phyloP scores from a whole-genome alignment of 92 coral and sea anemone species.

The Phymanthus crucifer region DNA sequence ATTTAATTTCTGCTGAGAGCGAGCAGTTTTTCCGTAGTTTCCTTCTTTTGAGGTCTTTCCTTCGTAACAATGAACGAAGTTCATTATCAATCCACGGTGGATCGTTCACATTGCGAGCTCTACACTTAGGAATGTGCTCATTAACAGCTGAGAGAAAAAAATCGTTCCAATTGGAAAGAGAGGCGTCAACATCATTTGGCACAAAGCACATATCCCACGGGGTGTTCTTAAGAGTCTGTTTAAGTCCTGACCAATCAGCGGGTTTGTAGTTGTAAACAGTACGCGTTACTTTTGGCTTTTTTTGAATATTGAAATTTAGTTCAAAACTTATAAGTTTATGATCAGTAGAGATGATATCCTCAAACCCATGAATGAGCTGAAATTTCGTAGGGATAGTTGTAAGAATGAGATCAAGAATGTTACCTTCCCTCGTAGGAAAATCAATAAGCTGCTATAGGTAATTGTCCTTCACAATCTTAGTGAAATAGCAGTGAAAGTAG shows the following conservation, averaged over 20 bases:
- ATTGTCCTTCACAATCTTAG: neutral
- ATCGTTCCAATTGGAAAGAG: constrained; percentile 61
- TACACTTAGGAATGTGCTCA: constrained; percentile 51
- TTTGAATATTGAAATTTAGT: constrained; percentile 36
- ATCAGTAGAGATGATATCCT: constrained; percentile 52
- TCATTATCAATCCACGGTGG: constrained; percentile 69
- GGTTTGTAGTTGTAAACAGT: constrained; percentile 52
- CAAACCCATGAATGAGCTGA: constrained; percentile 43
- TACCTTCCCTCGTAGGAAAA: neutral
- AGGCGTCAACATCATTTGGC: constrained; percentile 44
- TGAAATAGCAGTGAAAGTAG: constrained; percentile 18
- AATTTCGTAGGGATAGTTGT: constrained; percentile 50
- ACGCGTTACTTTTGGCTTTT: constrained; percentile 31
- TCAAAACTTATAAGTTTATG: constrained; percentile 51
- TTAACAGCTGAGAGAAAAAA: constrained; percentile 60
- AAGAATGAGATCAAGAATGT: constrained; percentile 47
- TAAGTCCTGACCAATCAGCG: constrained; percentile 65
- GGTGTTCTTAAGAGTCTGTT: constrained; percentile 39
- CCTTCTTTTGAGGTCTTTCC: constrained; percentile 42
- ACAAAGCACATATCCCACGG: constrained; percentile 67
- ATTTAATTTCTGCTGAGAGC: constrained; percentile 1
- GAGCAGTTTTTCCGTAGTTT: constrained; percentile 21
- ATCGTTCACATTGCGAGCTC: constrained; percentile 28
- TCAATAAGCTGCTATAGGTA: neutral
- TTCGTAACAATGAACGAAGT: constrained; percentile 33